Evolutionary conservation across 2,113 vertebrate genomes (phyloP).

Genomic region (Deroptyus accipitrinus): DNA sequence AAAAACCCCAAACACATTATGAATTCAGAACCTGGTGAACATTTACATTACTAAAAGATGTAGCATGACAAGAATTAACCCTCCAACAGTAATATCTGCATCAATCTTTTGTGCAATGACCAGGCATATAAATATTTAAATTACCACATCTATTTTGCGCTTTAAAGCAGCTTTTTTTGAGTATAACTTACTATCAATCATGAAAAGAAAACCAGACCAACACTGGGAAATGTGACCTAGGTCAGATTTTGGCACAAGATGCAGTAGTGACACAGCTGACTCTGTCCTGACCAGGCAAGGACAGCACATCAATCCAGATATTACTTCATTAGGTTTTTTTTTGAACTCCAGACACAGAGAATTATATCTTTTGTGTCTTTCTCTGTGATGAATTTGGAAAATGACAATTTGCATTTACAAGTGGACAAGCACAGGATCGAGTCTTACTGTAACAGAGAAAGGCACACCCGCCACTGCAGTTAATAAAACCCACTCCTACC

Average conservation of each 20-base stretch:
- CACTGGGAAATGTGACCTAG: not conserved
- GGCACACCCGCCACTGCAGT: not conserved
- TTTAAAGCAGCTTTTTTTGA: not conserved
- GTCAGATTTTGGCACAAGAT: not conserved
- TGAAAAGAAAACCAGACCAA: not conserved
- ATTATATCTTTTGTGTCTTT: not conserved
- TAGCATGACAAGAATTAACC: not conserved
- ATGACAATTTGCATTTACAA: not conserved
- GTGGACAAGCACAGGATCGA: accelerated
- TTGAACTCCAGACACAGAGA: not conserved
- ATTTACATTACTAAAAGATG: not conserved
- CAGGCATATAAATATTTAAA: not conserved
- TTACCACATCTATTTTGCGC: not conserved
- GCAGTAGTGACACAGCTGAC: not conserved
- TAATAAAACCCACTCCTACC: not conserved
- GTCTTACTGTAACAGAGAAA: accelerated
- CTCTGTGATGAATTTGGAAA: not conserved
- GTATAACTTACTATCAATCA: not conserved
- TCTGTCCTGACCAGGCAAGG: not conserved
- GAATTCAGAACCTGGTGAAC: not conserved
- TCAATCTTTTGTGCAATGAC: not conserved
- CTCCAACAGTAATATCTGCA: not conserved
- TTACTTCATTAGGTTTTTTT: not conserved
- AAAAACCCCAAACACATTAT: not conserved
- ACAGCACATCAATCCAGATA: not conserved